Evolutionary conservation across 2,113 vertebrate genomes (phyloP).

Genomic region (Riparia riparia): DNA sequence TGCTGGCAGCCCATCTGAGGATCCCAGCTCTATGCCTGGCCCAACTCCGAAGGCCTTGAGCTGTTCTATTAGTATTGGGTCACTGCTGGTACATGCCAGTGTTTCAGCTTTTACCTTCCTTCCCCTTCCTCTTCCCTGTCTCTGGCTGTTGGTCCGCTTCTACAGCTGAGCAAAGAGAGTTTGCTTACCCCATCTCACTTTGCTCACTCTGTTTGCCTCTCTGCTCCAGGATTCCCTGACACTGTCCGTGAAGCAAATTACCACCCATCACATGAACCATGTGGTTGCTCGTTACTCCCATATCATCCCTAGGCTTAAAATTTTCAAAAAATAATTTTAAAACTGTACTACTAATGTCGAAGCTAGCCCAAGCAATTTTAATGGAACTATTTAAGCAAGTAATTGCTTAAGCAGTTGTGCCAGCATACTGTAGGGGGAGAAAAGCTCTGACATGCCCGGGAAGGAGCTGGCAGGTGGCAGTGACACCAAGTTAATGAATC

Average conservation of each 20-base stretch:
- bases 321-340: not conserved
- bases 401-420: not conserved
- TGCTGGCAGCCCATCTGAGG: not conserved
- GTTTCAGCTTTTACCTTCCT: not conserved
- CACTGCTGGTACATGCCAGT: rapidly evolving
- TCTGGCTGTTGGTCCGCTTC: not conserved
- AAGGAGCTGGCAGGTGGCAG: not conserved
- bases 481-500: not conserved
- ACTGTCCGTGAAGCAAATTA: not conserved
- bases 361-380: not conserved
- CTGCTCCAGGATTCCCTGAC: not conserved
- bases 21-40: not conserved
- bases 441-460: not conserved
- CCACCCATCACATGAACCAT: rapidly evolving
- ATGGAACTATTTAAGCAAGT: not conserved
- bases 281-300: not conserved
- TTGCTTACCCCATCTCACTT: not conserved
- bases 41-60: not conserved
- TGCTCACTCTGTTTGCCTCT: not conserved
- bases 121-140: not conserved
- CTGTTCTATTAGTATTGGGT: not conserved
- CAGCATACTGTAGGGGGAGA: not conserved
- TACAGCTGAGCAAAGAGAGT: not conserved
- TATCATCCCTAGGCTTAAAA: not conserved
- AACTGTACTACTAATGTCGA: not conserved